A percentile compares a stretch with the other conserved stretches of the same genome.
phyloP scores from a whole-genome alignment of 2,888 invertebrate species.

The Agonopterix arenella region DNA sequence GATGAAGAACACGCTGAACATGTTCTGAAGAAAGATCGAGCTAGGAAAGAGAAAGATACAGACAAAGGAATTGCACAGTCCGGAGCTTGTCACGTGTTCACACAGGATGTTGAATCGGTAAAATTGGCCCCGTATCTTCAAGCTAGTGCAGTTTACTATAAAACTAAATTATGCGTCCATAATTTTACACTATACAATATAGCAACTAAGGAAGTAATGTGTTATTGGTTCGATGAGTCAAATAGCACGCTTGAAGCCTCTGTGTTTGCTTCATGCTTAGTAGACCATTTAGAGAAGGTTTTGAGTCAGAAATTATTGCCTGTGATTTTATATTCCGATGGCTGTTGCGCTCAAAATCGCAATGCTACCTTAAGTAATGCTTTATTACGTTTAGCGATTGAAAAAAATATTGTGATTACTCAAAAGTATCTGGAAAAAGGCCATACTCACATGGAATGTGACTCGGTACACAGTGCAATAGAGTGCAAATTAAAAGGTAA shows the following conservation, averaged over 20 bases:
- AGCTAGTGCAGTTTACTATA: conserved; percentile 23
- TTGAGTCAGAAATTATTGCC: conserved; percentile 14
- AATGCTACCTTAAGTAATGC: conserved; percentile 17
- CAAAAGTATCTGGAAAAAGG: conserved; percentile 21
- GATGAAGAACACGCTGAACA: conserved; percentile 13
- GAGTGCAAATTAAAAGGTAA: conserved; percentile 28
- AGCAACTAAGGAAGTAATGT: conserved; percentile 14
- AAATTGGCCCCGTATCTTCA: conserved; percentile 20
- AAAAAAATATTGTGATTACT: conserved; percentile 14
- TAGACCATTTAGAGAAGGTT: conserved; percentile 11
- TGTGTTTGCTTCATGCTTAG: conserved; percentile 13
- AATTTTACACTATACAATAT: conserved; percentile 20
- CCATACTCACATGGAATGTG: conserved; percentile 23
- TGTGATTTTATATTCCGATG: conserved; percentile 19
- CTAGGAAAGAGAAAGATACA: conserved; percentile 17
- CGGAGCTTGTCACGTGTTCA: conserved; percentile 19
- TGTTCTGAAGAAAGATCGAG: conserved; percentile 14
- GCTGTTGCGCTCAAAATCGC: conserved; percentile 18
- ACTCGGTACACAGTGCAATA: conserved; percentile 34
- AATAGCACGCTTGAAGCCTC: conserved; percentile 16
- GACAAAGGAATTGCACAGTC: conserved; percentile 13
- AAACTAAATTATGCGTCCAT: conserved; percentile 23
- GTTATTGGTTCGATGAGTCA: conserved; percentile 21
- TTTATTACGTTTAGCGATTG: conserved; percentile 16
- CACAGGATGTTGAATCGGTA: conserved; percentile 22